Base-by-base conservation (phyloP, 1,140 invertebrate genomes). In the Theocolax elegans region DNA sequence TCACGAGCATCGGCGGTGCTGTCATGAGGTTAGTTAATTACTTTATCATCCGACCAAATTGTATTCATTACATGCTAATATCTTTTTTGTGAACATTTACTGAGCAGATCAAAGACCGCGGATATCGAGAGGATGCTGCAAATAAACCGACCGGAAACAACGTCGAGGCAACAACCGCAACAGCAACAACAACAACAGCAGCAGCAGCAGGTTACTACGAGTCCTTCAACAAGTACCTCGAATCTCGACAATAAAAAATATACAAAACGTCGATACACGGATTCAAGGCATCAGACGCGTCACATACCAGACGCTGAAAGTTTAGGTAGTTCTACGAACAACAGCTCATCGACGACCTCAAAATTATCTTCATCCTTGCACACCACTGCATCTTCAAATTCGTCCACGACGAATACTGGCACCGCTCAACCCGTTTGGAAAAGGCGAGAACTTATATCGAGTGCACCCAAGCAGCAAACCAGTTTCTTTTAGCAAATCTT, bases 371-470 rank as follows among this genome's bases (percentile, higher is more conserved):
- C 77, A 2, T 56, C 75, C 10, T 48, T 42, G 19, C 54, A 59
- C 3, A 21, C 78, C 1, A 67, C 76, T 15, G 76, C 78, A 21
- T 76, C 80, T 46, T 73, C 78, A 3, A 74, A 79, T 27, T 62
- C 76, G 7, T 62, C 67, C 2, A 67, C 72, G 2, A 46, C 75
- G 31, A 72, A 73, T 1, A 74, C 76, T 71, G 80, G 76, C 73
- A 81, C 84, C 70, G 82, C 81, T 74, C 77, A 77, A 63, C 88
- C 88, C 21, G 88, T 93, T 2, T 94, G 93, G 88, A 94, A 94
- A 81, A 87, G 93, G 48, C 89, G 92, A 56, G 92, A 94, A 80
- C 83, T 95, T 27, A 95, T 94, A 75, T 91, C 93, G 3, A 94
- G 92, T 80, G 91, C 91, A 60, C 90, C 89, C 4, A 88, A 88